These are phyloP conservation scores for Caenorhabditis zanzibari DNA, from an alignment of 2,888 invertebrate species.

Conservation along the genomic window DNA sequence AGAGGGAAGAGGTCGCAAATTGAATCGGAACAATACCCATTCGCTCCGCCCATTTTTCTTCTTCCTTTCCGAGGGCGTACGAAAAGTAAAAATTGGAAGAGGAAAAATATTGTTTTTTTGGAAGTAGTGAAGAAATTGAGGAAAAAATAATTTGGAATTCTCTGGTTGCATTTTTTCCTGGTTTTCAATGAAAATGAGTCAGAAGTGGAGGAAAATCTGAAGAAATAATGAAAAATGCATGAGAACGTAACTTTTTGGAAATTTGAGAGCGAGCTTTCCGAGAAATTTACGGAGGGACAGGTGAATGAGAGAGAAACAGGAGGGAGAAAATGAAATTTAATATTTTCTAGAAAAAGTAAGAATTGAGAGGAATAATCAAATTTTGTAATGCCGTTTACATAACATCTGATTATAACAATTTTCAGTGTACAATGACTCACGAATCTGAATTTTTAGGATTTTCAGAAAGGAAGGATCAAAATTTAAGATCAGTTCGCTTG, in stretches of 20 bases:
- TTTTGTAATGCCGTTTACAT: not conserved
- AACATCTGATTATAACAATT: not conserved
- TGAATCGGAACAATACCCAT: slow-evolving; percentile 40
- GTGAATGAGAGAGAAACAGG: slow-evolving; percentile 24
- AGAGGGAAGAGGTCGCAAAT: slow-evolving; percentile 37
- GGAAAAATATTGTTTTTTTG: not conserved
- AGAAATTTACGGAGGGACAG: slow-evolving; percentile 18
- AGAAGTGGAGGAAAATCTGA: slow-evolving; percentile 9
- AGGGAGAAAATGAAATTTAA: slow-evolving; percentile 17
- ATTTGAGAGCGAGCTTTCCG: slow-evolving; percentile 12
- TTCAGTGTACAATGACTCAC: not conserved
- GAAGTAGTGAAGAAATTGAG: not conserved
- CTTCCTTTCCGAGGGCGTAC: slow-evolving; percentile 14
- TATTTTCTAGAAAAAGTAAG: slow-evolving; percentile 18
- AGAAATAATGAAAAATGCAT: slow-evolving; percentile 43
- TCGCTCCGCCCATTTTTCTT: not conserved
- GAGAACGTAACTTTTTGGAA: slow-evolving; percentile 40
- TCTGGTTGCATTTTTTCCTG: not conserved
- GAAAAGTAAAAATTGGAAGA: slow-evolving; percentile 20
- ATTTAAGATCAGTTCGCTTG: too few species aligned
- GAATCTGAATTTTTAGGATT: not conserved
- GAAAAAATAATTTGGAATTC: slow-evolving; percentile 9
- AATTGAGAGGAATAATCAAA: slow-evolving; percentile 16
- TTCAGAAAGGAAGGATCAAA: too few species aligned
- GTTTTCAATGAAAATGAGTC: slow-evolving; percentile 14